A percentile compares a stretch with the other conserved stretches of the same genome.
Evolutionary conservation across 92 coral and sea anemone species (phyloP).

Genomic region (Chrysogorgia sp.): DNA sequence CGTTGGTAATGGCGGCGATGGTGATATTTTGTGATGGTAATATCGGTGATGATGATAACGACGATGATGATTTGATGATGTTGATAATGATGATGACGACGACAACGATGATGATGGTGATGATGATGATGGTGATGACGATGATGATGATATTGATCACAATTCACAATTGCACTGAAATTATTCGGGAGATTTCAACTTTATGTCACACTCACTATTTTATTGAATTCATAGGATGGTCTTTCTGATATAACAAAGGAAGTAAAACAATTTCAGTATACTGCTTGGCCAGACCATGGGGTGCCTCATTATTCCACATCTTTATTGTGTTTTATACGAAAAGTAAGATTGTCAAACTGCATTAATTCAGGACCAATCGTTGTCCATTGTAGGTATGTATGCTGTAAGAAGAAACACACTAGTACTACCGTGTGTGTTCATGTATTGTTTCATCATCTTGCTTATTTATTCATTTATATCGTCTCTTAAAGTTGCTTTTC

Average conservation of each 20-base stretch:
- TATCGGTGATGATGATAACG: conserved; percentile 55
- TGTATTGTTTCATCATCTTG: too few species aligned
- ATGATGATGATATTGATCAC: conserved; percentile 16
- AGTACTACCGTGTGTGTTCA: too few species aligned
- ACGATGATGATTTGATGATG: too few species aligned
- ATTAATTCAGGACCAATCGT: conserved; percentile 93
- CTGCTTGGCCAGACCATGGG: conserved; percentile 98
- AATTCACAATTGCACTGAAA: too few species aligned
- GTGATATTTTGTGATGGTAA: too few species aligned
- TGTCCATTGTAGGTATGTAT: conserved; percentile 93
- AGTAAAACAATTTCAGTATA: conserved; percentile 84
- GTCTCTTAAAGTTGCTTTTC: too few species aligned
- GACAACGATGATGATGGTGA: background rate
- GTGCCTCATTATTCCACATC: conserved; percentile 92
- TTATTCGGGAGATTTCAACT: too few species aligned
- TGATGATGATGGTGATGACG: conserved; percentile 13
- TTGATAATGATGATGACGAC: background rate
- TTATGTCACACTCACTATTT: too few species aligned
- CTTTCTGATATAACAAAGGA: conserved; percentile 20
- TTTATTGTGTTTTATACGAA: conserved; percentile 83
- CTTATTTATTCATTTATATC: too few species aligned
- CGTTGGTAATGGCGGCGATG: too few species aligned
- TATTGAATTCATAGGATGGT: background rate
- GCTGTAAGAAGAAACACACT: too few species aligned
- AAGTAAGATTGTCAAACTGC: conserved; percentile 88